These are phyloP conservation scores for Apamea crenata DNA, from an alignment of 2,888 invertebrate genomes.

Conservation along the genomic window DNA sequence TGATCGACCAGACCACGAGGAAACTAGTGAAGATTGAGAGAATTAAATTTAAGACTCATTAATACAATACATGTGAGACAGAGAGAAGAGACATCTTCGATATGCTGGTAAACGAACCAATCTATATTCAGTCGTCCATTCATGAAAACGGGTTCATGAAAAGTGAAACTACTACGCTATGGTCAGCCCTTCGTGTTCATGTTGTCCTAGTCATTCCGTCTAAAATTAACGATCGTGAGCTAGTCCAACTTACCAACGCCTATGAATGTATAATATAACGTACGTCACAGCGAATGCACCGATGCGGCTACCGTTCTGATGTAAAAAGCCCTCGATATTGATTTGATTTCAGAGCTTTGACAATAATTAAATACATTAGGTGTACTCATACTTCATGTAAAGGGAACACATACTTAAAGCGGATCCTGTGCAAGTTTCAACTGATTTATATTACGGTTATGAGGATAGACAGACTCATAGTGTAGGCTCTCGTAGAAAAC, in stretches of 20 bases:
- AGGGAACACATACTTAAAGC: no score
- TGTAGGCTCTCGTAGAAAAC: no score
- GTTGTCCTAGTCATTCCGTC: conserved; percentile 28
- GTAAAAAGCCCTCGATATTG: neutral
- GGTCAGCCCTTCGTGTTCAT: conserved; percentile 16
- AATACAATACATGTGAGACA: neutral
- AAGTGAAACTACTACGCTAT: conserved; percentile 43
- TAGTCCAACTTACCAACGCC: neutral
- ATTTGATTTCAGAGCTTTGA: conserved; percentile 9
- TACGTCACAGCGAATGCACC: neutral
- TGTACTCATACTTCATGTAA: neutral
- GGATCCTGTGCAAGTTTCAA: no score
- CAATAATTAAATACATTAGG: neutral
- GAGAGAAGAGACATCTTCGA: neutral
- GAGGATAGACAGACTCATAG: no score
- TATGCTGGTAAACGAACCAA: neutral
- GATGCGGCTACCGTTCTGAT: conserved; percentile 17
- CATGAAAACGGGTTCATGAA: neutral
- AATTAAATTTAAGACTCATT: neutral
- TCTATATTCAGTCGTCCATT: neutral
- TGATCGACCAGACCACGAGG: conserved; percentile 98
- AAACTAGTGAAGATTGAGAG: conserved; percentile 92
- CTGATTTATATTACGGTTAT: no score
- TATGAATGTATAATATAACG: neutral
- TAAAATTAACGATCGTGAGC: conserved; percentile 43